A percentile compares a stretch with the other conserved stretches of the same genome.
Evolutionary conservation across 2,797 vertebrate genomes (phyloP).

Genomic region (Acanthurus lineatus): DNA sequence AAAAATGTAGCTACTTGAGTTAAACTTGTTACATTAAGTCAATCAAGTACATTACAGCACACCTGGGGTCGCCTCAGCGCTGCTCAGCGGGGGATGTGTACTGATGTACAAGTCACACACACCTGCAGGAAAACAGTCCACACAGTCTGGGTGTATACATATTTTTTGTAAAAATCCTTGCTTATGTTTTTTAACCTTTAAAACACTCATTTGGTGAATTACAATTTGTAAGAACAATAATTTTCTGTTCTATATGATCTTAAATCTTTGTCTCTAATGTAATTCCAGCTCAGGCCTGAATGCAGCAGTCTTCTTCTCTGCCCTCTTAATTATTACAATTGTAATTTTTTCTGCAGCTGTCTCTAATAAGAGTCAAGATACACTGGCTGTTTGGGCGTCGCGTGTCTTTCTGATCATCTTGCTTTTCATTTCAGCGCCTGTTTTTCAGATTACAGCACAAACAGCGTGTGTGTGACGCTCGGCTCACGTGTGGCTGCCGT

Average conservation of each 20-base stretch:
- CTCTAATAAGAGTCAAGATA: background rate
- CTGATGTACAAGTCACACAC: conserved; percentile 20
- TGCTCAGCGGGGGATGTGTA: conserved; percentile 26
- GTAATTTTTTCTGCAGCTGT: background rate
- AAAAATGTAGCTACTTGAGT: conserved; percentile 57
- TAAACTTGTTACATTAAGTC: conserved; percentile 63
- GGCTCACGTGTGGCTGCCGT: too few relatives aligned
- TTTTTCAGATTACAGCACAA: too few relatives aligned
- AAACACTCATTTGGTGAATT: background rate
- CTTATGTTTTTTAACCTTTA: background rate
- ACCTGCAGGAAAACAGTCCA: background rate
- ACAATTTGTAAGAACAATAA: background rate
- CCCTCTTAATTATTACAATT: conserved; percentile 1
- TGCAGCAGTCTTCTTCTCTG: background rate
- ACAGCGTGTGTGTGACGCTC: too few relatives aligned
- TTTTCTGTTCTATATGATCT: background rate
- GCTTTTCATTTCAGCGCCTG: too few relatives aligned
- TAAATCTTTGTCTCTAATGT: background rate
- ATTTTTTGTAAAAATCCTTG: background rate
- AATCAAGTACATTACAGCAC: conserved; percentile 61
- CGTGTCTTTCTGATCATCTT: too few relatives aligned
- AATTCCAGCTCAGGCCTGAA: conserved; percentile 6
- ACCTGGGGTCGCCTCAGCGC: conserved; percentile 51
- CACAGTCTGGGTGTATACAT: background rate
- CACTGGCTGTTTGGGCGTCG: too few relatives aligned